phyloP scores from a whole-genome alignment of 1,140 invertebrate species.

The Anastrepha ludens region DNA sequence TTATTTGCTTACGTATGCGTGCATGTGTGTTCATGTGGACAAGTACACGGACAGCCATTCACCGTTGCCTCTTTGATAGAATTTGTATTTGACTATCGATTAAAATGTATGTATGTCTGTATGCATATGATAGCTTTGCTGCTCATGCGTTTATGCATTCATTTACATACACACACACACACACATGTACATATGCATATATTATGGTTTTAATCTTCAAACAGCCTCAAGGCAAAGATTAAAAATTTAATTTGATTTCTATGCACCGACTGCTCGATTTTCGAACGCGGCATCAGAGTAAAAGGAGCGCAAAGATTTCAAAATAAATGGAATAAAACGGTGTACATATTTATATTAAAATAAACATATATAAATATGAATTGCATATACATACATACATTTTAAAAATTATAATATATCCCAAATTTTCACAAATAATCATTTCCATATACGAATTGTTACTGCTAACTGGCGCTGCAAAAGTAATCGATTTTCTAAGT shows the following conservation, averaged over 20 bases:
- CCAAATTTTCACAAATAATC: background rate
- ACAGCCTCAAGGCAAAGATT: conserved; percentile 51
- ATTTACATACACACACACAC: background rate
- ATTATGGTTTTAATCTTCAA: conserved; percentile 46
- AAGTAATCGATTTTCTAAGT: too few relatives aligned
- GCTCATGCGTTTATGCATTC: background rate
- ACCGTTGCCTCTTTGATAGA: background rate
- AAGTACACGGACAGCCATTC: too few relatives aligned
- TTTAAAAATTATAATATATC: background rate
- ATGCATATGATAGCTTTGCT: background rate
- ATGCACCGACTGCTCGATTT: conserved; percentile 18
- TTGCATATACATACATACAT: background rate
- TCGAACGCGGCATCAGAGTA: background rate
- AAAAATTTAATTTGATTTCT: conserved; percentile 54
- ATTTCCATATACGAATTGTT: too few relatives aligned
- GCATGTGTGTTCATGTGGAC: background rate
- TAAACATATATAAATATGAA: background rate
- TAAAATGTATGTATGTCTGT: background rate
- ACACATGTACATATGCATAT: background rate
- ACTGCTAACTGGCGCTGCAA: too few relatives aligned
- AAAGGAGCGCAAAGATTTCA: background rate
- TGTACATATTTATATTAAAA: background rate
- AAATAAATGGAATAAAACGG: background rate
- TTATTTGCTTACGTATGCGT: background rate
- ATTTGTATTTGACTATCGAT: conserved; percentile 45